These are phyloP conservation scores for Venustaconcha ellipsiformis DNA, from an alignment of 1,140 invertebrate genomes.

Conservation along the genomic window DNA sequence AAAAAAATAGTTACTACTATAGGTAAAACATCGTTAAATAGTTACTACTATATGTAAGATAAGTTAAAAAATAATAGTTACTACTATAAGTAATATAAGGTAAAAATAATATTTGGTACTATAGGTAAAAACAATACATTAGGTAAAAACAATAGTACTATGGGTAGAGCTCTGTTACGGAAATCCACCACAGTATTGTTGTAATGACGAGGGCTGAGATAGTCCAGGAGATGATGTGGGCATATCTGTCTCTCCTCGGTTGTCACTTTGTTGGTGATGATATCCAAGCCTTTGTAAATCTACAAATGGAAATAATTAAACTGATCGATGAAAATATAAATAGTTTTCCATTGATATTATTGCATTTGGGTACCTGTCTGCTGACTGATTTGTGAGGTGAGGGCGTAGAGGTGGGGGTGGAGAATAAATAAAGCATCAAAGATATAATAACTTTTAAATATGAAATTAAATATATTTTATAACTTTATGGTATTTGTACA, in stretches of 20 bases:
- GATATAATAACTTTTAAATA: no score
- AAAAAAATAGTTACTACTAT: no score
- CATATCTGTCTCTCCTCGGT: slow-evolving; percentile 80
- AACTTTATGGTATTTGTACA: no score
- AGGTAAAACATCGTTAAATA: no score
- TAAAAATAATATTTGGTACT: neutral
- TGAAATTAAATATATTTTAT: no score
- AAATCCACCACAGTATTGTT: slow-evolving; percentile 90
- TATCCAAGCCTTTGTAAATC: slow-evolving; percentile 94
- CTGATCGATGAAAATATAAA: neutral
- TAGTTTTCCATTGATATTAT: neutral
- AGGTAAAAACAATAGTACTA: slow-evolving; percentile 77
- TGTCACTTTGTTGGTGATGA: slow-evolving; percentile 97
- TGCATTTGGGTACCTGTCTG: neutral
- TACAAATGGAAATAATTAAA: slow-evolving; percentile 66
- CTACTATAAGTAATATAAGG: neutral
- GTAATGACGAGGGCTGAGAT: slow-evolving; percentile 81
- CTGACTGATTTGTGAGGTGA: no score
- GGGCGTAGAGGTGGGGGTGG: no score
- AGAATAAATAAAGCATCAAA: no score
- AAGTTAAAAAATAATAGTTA: neutral
- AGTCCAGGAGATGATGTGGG: slow-evolving; percentile 91
- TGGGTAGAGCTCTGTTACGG: slow-evolving; percentile 81
- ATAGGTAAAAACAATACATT: neutral
- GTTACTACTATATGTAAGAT: no score